Conservation (phyloP, 1,140 invertebrate genomes). For the Lasaia peninsularis region DNA sequence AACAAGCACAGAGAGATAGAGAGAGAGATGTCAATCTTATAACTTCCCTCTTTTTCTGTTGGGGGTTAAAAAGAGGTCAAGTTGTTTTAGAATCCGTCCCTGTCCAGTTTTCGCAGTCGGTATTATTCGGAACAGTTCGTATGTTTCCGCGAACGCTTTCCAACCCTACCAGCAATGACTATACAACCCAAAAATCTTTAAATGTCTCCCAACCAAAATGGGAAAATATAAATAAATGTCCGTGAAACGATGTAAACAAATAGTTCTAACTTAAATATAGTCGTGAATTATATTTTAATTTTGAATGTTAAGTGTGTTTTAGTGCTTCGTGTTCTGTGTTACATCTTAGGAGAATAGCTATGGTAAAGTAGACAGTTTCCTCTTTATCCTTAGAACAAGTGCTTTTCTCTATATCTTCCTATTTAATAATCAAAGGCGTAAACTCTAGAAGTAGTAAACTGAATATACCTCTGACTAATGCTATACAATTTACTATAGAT, state of each 20-base stretch:
- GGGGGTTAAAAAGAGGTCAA: constrained; percentile 30
- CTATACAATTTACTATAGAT: neutral
- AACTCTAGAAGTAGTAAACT: too few species aligned
- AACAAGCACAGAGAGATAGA: too few species aligned
- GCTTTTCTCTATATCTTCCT: neutral
- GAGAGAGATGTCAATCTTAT: too few species aligned
- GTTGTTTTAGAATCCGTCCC: constrained; percentile 35
- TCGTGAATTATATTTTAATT: constrained; percentile 18
- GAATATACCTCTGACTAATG: too few species aligned
- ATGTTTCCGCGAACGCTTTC: constrained; percentile 59
- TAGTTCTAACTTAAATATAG: constrained; percentile 19
- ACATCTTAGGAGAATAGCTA: neutral
- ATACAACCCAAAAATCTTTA: constrained; percentile 65
- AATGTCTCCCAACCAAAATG: constrained; percentile 41
- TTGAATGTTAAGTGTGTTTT: constrained; percentile 37
- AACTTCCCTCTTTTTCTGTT: too few species aligned
- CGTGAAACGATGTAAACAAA: constrained; percentile 37
- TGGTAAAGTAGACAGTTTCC: constrained; percentile 6
- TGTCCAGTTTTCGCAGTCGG: constrained; percentile 62
- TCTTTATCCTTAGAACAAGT: neutral
- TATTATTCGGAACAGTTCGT: constrained; percentile 48
- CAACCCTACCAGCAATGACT: constrained; percentile 68
- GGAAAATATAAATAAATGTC: constrained; percentile 33
- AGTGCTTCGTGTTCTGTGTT: constrained; percentile 34
- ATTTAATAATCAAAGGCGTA: too few species aligned